Base-by-base conservation (phyloP, 2,888 invertebrate genomes). In the Ganaspis brasiliensis region DNA sequence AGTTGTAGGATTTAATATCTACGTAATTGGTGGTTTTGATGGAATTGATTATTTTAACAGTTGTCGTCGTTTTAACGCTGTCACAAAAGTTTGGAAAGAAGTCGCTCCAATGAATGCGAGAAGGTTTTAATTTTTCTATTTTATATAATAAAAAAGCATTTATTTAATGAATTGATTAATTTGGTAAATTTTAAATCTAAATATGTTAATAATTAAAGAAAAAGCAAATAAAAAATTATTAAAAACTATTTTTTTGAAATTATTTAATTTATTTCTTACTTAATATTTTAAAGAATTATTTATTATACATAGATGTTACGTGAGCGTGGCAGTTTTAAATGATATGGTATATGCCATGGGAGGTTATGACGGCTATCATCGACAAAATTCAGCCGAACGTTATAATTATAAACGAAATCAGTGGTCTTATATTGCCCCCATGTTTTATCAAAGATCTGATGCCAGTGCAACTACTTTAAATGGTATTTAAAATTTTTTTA, bases 1-100 rank as follows among this genome's bases (percentile, higher is more conserved):
- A 0, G 97, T 98, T 0, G 93, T 98, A 0, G 97, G 96, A 0
- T 94, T 94, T 84, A 95, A 96, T 87, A 97, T 98, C 81, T 98
- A 96, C 91, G 95, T 97, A 4, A 96, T 98, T 82, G 98, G 98
- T 0, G 98, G 98, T 4, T 98, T 98, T 88, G 97, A 98, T 87
- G 98, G 98, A n/a, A 94, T 95, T 92, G 95, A 96, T 86, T 97
- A 96, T 88, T 97, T 97, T 89, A 97, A 96, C 92, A 96, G 96
- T 8, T 97, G 97, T 84, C 94, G 97, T 9, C 96, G 96, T 85
- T 98, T 98, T 91, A 96, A 98, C 88, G 97, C 97, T 0, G 95
- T 96, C 2, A 94, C 93, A 1, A 98, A 97, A 91, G 92, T 91
- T 37, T 98, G 98, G 98, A 94, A 94, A 67, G 98, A 98, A 93